Conservation (phyloP, 2,888 invertebrate species). For the Thera britannica region DNA sequence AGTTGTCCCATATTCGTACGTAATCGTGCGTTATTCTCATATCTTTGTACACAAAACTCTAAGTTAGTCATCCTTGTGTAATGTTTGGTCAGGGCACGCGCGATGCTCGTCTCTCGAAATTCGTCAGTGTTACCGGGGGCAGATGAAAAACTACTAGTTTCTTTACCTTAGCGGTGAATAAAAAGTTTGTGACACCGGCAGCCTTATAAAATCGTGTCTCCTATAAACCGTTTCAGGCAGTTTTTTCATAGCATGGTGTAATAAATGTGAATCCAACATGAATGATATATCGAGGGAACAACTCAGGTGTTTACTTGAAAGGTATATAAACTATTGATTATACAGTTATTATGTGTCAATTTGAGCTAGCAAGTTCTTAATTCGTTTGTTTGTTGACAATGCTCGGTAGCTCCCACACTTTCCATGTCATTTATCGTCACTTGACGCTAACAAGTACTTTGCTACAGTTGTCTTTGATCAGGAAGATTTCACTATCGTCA, state of each 20-base stretch:
- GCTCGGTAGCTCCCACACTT: slow-evolving; percentile 39
- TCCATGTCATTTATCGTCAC: slow-evolving; percentile 30
- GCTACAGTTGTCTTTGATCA: slow-evolving; percentile 23
- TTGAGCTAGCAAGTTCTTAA: neutral
- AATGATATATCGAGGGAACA: slow-evolving; percentile 59
- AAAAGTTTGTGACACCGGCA: slow-evolving; percentile 5
- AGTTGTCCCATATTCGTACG: slow-evolving; percentile 67
- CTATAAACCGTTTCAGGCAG: neutral
- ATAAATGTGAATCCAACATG: slow-evolving; percentile 49
- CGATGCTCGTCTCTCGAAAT: slow-evolving; percentile 43
- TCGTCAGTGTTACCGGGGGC: slow-evolving; percentile 42
- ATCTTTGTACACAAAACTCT: slow-evolving; percentile 64
- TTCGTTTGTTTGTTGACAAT: slow-evolving; percentile 35
- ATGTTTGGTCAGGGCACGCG: slow-evolving; percentile 52
- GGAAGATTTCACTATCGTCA: slow-evolving; percentile 31
- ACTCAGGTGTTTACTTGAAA: slow-evolving; percentile 55
- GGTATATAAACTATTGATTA: slow-evolving; percentile 46
- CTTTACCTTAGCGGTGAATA: neutral
- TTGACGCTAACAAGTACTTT: slow-evolving; percentile 24
- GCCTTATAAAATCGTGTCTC: neutral
- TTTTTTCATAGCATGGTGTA: slow-evolving; percentile 34
- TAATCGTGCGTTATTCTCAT: slow-evolving; percentile 59
- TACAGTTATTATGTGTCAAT: slow-evolving; percentile 4
- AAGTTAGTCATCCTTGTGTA: slow-evolving; percentile 62
- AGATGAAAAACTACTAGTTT: slow-evolving; percentile 42